A percentile compares a stretch with the other conserved stretches of the same genome.
These are phyloP conservation scores for Pyrocoelia pectoralis DNA, from an alignment of 2,888 invertebrate species.

Conservation along the genomic window DNA sequence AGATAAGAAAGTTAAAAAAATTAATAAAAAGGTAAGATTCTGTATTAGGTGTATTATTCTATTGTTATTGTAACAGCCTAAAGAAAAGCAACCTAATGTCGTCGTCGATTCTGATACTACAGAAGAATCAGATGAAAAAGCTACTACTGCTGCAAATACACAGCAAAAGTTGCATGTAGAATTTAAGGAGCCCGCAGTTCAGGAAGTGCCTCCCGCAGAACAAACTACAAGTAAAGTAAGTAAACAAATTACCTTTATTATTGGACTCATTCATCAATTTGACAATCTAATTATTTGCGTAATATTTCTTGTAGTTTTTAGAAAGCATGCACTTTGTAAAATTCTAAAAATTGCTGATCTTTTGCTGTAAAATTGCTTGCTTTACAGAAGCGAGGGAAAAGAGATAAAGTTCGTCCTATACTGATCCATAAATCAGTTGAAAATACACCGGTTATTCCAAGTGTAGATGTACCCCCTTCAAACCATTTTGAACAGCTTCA, in stretches of 20 bases:
- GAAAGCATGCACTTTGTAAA: not conserved
- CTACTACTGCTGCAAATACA: slow-evolving; percentile 40
- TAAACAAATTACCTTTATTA: not conserved
- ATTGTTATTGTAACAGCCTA: slow-evolving; percentile 35
- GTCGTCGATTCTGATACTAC: slow-evolving; percentile 59
- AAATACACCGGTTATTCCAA: slow-evolving; percentile 60
- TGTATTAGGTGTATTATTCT: not conserved
- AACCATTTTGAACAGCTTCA: slow-evolving; percentile 83
- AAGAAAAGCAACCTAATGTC: slow-evolving; percentile 58
- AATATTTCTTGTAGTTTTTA: too few relatives aligned
- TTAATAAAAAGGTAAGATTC: slow-evolving; percentile 63
- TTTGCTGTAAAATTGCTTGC: slow-evolving; percentile 25
- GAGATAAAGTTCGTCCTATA: slow-evolving; percentile 77
- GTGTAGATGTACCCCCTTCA: slow-evolving; percentile 58
- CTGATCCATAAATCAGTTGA: slow-evolving; percentile 74
- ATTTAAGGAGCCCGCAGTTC: slow-evolving; percentile 72
- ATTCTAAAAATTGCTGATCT: not conserved
- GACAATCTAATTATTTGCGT: too few relatives aligned
- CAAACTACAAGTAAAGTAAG: slow-evolving; percentile 58
- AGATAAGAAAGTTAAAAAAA: slow-evolving; percentile 72
- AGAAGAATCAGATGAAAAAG: slow-evolving; percentile 47
- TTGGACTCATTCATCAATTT: too few relatives aligned
- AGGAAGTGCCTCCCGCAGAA: slow-evolving; percentile 52
- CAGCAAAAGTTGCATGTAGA: slow-evolving; percentile 67
- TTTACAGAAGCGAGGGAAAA: slow-evolving; percentile 69